Evolutionary conservation across 1,140 invertebrate genomes (phyloP).

Genomic region (Dendroctonus valens): DNA sequence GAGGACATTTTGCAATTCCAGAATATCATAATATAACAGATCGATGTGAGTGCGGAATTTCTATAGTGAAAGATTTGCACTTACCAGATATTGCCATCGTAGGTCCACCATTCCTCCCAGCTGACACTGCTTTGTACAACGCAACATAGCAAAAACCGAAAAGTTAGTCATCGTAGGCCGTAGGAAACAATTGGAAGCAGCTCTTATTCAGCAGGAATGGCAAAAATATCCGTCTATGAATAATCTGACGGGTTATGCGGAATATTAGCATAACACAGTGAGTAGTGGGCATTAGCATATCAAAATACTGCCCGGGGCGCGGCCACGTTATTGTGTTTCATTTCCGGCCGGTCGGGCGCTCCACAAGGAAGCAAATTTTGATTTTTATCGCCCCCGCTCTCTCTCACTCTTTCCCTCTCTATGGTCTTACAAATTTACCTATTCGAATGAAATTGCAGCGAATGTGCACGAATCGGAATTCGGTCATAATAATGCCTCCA

Average conservation of each 20-base stretch:
- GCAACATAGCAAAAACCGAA: conserved; percentile 50
- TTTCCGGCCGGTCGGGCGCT: conserved; percentile 25
- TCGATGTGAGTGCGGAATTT: too few species aligned
- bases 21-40: too few species aligned
- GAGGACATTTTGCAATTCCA: too few species aligned
- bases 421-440: conserved; percentile 29
- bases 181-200: too few species aligned
- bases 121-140: conserved; percentile 71
- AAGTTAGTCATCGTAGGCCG: too few species aligned
- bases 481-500: not conserved
- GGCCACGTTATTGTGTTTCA: conserved; percentile 36
- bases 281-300: conserved; percentile 38
- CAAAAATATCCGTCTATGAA: conserved; percentile 40
- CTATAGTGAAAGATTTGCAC: conserved; percentile 34
- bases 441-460: conserved; percentile 20
- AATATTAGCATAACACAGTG: conserved; percentile 42
- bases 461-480: conserved; percentile 5
- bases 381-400: conserved; percentile 22
- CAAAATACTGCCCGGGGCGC: conserved; percentile 36
- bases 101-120: conserved; percentile 95
- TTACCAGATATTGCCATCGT: conserved; percentile 90
- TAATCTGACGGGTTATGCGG: conserved; percentile 37
- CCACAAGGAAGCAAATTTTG: conserved; percentile 31
- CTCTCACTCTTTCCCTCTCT: too few species aligned
- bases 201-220: not conserved